A percentile compares a stretch with the other conserved stretches of the same genome.
Conservation (phyloP, 2,113 vertebrate species). For the Oenanthe melanoleuca region DNA sequence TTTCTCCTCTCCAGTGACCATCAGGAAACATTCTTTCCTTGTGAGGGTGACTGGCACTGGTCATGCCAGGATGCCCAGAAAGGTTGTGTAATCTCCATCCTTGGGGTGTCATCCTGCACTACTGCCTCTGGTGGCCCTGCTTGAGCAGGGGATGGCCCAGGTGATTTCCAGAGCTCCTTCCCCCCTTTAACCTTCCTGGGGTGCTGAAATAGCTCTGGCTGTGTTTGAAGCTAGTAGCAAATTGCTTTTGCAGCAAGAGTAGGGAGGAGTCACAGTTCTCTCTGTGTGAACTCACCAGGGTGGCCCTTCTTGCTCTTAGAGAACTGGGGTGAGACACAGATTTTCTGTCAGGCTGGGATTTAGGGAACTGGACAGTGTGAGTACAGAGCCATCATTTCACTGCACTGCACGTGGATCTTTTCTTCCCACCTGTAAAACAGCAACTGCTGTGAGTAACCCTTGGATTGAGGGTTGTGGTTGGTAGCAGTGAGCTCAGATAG, state of each 20-base stretch:
- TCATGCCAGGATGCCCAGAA: not conserved
- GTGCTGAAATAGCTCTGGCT: not conserved
- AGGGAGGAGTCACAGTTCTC: not conserved
- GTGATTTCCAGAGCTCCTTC: not conserved
- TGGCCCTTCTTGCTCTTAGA: not conserved
- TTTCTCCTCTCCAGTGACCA: not conserved
- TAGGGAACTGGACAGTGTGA: not conserved
- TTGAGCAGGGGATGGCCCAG: not conserved
- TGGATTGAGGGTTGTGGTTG: not conserved
- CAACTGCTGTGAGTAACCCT: not conserved
- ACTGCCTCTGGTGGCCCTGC: not conserved
- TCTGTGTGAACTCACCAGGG: not conserved
- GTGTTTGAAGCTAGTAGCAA: not conserved
- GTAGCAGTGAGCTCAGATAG: not conserved
- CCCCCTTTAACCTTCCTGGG: not conserved
- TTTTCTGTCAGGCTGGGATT: not conserved
- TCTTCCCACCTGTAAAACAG: not conserved
- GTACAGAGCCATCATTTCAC: not conserved
- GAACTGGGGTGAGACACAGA: not conserved
- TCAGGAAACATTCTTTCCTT: not conserved
- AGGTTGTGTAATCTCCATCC: not conserved
- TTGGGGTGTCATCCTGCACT: not conserved
- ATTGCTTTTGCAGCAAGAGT: not conserved
- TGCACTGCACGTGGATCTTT: not conserved
- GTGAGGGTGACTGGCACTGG: not conserved